Conservation (phyloP, 2,888 invertebrate species). For the Dyspetes luteomarginatus region DNA sequence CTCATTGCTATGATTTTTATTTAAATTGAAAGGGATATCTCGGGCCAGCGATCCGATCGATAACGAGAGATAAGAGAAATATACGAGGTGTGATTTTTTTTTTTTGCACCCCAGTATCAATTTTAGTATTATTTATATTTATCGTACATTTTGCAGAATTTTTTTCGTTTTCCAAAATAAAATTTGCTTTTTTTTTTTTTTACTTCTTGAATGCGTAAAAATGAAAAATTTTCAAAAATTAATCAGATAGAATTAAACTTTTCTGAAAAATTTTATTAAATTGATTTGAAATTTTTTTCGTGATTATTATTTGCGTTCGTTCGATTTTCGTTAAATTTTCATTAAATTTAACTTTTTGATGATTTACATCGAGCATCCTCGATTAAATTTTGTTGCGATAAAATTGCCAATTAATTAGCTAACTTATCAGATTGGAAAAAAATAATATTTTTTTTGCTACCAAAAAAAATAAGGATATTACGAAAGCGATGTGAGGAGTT, state of each 20-base stretch:
- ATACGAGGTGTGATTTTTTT: not conserved
- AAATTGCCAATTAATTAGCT: too few relatives aligned
- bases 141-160: not conserved
- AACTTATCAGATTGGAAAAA: too few relatives aligned
- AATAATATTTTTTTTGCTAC: not conserved
- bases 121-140: not conserved
- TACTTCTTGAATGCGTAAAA: not conserved
- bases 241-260: not conserved
- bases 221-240: not conserved
- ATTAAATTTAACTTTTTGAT: too few relatives aligned
- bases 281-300: too few relatives aligned
- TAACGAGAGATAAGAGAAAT: constrained; percentile 33
- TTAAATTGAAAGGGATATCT: not conserved
- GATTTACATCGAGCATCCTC: too few relatives aligned
- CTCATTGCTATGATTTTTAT: not conserved
- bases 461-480: not conserved
- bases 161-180: not conserved
- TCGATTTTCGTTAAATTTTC: too few relatives aligned
- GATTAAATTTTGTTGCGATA: too few relatives aligned
- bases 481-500: not conserved
- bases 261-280: not conserved
- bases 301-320: too few relatives aligned
- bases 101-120: too few relatives aligned
- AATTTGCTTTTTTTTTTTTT: not conserved
- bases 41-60: constrained; percentile 14